phyloP scores from a whole-genome alignment of 53 echinoderm and acorn worm genomes.

The Holothuria leucospilota region DNA sequence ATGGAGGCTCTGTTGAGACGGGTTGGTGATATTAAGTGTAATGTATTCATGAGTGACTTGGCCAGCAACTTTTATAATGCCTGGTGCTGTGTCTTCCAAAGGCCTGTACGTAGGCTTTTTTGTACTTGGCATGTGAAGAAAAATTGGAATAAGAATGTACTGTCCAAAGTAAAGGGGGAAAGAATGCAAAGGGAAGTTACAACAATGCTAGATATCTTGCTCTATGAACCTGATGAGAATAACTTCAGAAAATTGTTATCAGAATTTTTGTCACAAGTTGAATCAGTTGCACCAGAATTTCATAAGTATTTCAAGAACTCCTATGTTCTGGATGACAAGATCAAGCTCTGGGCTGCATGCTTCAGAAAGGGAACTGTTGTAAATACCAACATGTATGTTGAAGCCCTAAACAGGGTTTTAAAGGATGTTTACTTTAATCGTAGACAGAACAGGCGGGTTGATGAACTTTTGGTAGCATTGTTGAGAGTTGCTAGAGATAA shows the following conservation, averaged over 20 bases:
- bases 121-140: no score
- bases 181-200: constrained; percentile 26
- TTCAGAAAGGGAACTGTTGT: neutral
- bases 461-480: neutral
- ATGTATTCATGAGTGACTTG: constrained; percentile 45
- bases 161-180: constrained; percentile 25
- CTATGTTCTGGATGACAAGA: neutral
- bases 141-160: no score
- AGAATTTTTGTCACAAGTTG: neutral
- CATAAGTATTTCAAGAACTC: constrained; percentile 25
- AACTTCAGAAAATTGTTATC: constrained; percentile 28
- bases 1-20: neutral
- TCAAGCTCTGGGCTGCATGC: constrained; percentile 47
- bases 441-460: constrained; percentile 40
- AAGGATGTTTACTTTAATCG: constrained; percentile 54
- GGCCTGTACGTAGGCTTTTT: no score
- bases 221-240: constrained; percentile 24
- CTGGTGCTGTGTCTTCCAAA: constrained; percentile 22
- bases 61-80: constrained; percentile 48
- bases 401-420: constrained; percentile 38
- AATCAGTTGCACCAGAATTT: constrained; percentile 13
- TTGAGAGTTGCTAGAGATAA: no score
- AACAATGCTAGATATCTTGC: constrained; percentile 15
- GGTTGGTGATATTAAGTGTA: neutral
- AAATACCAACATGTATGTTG: constrained; percentile 50